Base-by-base conservation (phyloP, 2,113 vertebrate species). In the Mustelus asterias region DNA sequence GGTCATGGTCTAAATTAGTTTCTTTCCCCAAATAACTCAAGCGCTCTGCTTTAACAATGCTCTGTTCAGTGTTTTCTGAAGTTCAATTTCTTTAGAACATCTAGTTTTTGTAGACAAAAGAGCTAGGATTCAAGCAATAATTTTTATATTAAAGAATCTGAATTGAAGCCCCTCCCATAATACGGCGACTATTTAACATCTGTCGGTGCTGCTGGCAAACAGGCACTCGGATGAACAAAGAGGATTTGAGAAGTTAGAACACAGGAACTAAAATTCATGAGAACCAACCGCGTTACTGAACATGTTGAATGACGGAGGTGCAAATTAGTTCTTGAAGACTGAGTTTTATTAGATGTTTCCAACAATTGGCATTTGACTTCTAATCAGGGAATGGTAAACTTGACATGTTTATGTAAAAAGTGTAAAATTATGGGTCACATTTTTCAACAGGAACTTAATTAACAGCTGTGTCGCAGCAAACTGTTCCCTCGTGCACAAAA, bases 361-460 rank as follows among this genome's bases (percentile, higher is more conserved):
- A 65, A 93, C n/a, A 18, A 37, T 93, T 54, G 37, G 33, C 60
- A 65, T 93, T 93, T 93, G 60, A 93, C 18, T 93, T 93, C 89
- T 58, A 93, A 67, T 37, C 60, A 37, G 89, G 89, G 89, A 16
- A 33, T 37, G 67, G 89, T 65, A 37, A 67, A 93, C 89, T 93
- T 93, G 89, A 93, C 89, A 93, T 16, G 89, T 93, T 63, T 93
- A 65, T 65, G 33, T 37, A 93, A 65, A 65, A 93, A 65, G 60
- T 93, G 89, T 41, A 93, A 65, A 93, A 93, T n/a, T 93, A 65
- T 37, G 89, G 33, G 60, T 93, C 89, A 93, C 63, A 67, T 93
- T 93, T 93, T 63, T 65, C 58, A 63, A 37, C 89, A 67, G 89
- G 89, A 67, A 67, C n/a, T 93, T 93, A 65, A 65, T 93, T n/a